Base-by-base conservation (phyloP, 2,888 invertebrate species). In the Hirtodrosophila cameraria region DNA sequence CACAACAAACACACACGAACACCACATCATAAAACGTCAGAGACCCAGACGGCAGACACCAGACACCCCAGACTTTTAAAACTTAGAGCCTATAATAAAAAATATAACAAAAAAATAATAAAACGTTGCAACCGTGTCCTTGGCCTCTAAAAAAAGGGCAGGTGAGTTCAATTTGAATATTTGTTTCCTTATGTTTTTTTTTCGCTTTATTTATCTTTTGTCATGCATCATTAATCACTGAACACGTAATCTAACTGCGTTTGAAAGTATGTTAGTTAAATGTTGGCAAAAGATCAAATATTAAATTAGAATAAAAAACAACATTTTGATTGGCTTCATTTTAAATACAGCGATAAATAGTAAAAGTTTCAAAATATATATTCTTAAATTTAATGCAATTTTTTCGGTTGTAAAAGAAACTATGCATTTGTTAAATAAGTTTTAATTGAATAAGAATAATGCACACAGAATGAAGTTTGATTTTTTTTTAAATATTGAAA, bases 141-240 rank as follows among this genome's bases (percentile, higher is more conserved):
- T 81, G 78, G 79, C 79, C 79, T 53, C 61, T 53, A 65, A 75
- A 23, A 65, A 75, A 23, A 46, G 62, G 66, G 63, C 75, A 82
- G 82, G 82, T 80, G 67, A 81, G 77, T 71, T 72, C 65, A 68
- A 68, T 28, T 43, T 30, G 35, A 23, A 35, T 45, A 36, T 35
- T 28, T 20, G 4, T 53, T 30, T 49, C 11, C 20, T 48, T 49
- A 43, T 27, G 16, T 23, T 3, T 20, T 39, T n/a, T 15, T 30
- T 45, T 25, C n/a, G n/a, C n/a, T n/a, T n/a, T n/a, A n/a, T 42
- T 30, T 18, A 25, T 25, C 39, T 30, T 58, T 45, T 33, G 15
- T 6, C 12, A 31, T 30, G 18, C 54, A 64, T 67, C 60, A 54
- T 60, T 72, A 67, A 63, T 61, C 64, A 70, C 43, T 9, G 11